These are phyloP conservation scores for Montipora sp. DNA, from an alignment of 64 coral and sea anemone species.

Conservation along the genomic window DNA sequence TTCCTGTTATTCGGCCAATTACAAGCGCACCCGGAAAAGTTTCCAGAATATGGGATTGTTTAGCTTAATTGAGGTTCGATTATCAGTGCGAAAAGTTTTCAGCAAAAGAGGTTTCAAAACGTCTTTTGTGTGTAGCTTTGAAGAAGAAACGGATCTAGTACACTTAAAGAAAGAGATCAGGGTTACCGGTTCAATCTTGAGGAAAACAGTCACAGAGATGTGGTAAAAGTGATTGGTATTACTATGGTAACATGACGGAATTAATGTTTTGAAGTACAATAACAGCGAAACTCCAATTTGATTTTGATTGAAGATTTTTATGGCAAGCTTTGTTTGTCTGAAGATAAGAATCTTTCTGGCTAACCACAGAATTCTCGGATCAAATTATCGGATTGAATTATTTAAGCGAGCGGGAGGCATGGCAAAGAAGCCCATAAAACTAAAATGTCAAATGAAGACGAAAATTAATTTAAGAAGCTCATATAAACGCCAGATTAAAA, in stretches of 20 bases:
- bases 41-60: not conserved
- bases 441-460: too few relatives aligned
- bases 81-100: not conserved
- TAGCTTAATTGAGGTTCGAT: not conserved
- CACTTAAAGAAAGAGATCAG: not conserved
- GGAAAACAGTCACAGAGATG: not conserved
- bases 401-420: too few relatives aligned
- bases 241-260: not conserved
- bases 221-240: not conserved
- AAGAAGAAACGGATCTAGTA: not conserved
- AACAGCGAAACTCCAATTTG: not conserved
- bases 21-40: not conserved
- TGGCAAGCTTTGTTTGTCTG: not conserved
- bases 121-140: not conserved
- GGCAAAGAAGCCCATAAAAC: too few relatives aligned
- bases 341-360: not conserved
- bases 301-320: not conserved
- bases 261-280: not conserved
- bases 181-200: not conserved
- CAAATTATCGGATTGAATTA: too few relatives aligned
- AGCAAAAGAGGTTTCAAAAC: not conserved
- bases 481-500: too few relatives aligned
- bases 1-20: constrained; percentile 3
- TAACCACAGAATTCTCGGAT: not conserved
- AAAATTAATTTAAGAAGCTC: too few relatives aligned